Percentiles rank a stretch among this genome's conserved stretches.
phyloP scores from a whole-genome alignment of 2,888 invertebrate species.

The Drepana falcataria region DNA sequence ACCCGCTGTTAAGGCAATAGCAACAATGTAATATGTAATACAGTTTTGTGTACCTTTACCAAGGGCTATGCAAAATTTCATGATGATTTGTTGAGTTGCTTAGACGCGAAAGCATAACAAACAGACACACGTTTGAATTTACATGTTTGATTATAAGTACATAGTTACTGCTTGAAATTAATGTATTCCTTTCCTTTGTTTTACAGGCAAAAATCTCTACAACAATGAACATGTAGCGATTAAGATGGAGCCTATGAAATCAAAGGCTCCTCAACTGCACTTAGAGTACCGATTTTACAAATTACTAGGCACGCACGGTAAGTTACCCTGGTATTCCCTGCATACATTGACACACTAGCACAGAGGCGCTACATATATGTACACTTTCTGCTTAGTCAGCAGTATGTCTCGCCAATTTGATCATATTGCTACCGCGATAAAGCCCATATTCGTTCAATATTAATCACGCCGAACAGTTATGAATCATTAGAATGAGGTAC shows the following conservation, averaged over 20 bases:
- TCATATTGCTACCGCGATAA: conserved; percentile 15
- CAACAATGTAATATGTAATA: too few relatives aligned
- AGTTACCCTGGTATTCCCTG: conserved; percentile 60
- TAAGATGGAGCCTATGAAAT: conserved; percentile 99
- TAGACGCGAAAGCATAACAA: too few relatives aligned
- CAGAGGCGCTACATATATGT: conserved; percentile 15
- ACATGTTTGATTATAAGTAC: too few relatives aligned
- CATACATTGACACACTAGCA: conserved; percentile 14
- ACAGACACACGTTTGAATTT: too few relatives aligned
- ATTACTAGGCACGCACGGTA: conserved; percentile 98
- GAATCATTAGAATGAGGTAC: conserved; percentile 28
- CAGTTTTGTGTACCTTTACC: too few relatives aligned
- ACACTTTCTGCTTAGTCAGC: conserved; percentile 7
- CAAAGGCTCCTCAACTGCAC: conserved; percentile 99
- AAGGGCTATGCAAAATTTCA: too few relatives aligned
- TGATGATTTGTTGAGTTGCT: too few relatives aligned
- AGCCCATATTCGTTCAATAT: conserved; percentile 17
- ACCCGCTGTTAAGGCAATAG: too few relatives aligned
- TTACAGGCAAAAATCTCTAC: conserved; percentile 98
- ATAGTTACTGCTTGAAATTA: too few relatives aligned
- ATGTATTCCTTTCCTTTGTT: conserved; percentile 28
- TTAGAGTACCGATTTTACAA: conserved; percentile 99
- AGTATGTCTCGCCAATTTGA: conserved; percentile 7
- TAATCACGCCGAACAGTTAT: conserved; percentile 16
- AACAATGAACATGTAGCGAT: conserved; percentile 99